Percentiles rank a stretch among this genome's conserved stretches.
phyloP scores from a whole-genome alignment of 2,797 vertebrate genomes.

The Coracias cyanogaster region DNA sequence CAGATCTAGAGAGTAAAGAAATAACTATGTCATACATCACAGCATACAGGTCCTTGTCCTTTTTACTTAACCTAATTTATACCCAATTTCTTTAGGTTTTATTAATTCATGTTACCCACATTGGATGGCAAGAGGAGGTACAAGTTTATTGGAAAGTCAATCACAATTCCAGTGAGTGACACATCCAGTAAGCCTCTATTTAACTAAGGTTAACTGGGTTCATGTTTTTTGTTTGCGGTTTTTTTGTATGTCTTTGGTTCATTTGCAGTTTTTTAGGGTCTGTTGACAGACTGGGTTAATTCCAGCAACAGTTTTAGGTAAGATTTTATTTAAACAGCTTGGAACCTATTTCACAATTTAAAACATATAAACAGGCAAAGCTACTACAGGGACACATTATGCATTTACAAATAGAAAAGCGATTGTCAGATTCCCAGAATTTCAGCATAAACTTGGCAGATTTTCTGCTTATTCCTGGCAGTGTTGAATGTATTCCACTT shows the following conservation, averaged over 20 bases:
- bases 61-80: background rate
- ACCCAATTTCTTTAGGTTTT: background rate
- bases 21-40: background rate
- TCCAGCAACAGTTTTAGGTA: background rate
- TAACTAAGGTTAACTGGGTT: background rate
- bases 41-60: rapidly evolving
- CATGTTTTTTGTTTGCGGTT: rapidly evolving
- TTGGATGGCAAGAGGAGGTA: background rate
- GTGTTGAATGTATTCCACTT: background rate
- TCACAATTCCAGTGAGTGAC: background rate
- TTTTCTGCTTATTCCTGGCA: background rate
- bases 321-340: background rate
- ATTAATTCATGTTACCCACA: background rate
- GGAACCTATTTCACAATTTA: background rate
- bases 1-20: background rate
- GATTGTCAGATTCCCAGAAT: background rate
- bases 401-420: constrained; percentile 11
- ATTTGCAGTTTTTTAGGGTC: rapidly evolving
- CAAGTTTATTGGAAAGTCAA: background rate
- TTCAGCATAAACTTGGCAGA: background rate
- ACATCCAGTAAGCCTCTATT: background rate
- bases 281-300: background rate
- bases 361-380: background rate
- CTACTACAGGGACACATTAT: background rate
- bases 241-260: background rate